Percentiles rank a stretch among this genome's conserved stretches.
phyloP scores from a whole-genome alignment of 1,140 invertebrate species.

The Saccostrea glomerata region DNA sequence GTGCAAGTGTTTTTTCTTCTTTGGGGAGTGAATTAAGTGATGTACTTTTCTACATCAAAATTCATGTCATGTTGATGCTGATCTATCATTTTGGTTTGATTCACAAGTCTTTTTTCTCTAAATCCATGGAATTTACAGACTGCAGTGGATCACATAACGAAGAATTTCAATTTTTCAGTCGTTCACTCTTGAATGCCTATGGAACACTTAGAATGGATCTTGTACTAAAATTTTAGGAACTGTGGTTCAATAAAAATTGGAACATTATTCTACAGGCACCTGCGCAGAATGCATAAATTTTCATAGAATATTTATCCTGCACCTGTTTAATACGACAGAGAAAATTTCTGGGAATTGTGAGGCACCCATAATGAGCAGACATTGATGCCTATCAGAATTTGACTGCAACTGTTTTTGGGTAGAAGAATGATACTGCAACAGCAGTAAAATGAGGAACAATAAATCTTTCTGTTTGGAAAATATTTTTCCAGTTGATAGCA shows the following conservation, averaged over 20 bases:
- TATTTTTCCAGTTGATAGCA: slow-evolving; percentile 29
- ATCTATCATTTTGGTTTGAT: background rate
- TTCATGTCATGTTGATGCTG: background rate
- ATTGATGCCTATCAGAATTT: slow-evolving; percentile 15
- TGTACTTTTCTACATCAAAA: background rate
- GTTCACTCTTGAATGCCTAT: no score
- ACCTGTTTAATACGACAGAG: slow-evolving; percentile 2
- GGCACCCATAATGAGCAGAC: background rate
- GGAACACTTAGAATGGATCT: no score
- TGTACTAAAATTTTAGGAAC: no score
- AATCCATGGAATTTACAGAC: background rate
- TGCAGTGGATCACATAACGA: no score
- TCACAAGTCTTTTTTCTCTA: background rate
- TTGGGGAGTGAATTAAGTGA: background rate
- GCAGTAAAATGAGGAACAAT: slow-evolving; percentile 16
- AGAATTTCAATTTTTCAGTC: no score
- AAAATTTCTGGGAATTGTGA: background rate
- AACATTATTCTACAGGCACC: background rate
- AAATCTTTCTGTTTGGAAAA: slow-evolving; percentile 22
- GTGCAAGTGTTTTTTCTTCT: background rate
- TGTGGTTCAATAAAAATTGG: no score
- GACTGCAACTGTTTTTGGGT: background rate
- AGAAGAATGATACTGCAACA: slow-evolving; percentile 23
- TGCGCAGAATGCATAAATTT: background rate
- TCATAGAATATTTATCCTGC: slow-evolving; percentile 4